Conservation (phyloP, 2,797 vertebrate species). For the Mycteria americana region DNA sequence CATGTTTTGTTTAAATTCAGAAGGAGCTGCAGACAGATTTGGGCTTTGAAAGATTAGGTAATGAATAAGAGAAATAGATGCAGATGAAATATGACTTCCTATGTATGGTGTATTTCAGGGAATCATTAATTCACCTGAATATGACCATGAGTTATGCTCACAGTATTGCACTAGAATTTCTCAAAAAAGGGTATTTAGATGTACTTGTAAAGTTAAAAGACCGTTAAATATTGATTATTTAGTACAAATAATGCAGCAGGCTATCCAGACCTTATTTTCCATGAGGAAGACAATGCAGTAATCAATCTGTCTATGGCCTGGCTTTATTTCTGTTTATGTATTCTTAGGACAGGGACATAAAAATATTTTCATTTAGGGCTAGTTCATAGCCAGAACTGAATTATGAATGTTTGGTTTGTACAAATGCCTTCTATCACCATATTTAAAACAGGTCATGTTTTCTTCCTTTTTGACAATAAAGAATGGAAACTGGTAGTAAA, state of each 20-base stretch:
- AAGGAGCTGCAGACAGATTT: slow-evolving; percentile 30
- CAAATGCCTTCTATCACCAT: slow-evolving; percentile 16
- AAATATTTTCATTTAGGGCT: slow-evolving; percentile 49
- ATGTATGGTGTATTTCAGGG: slow-evolving; percentile 52
- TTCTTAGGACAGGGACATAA: slow-evolving; percentile 10
- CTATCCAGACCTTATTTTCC: slow-evolving; percentile 67
- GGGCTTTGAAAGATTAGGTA: slow-evolving; percentile 62
- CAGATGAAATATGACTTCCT: slow-evolving; percentile 69
- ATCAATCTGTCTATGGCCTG: slow-evolving; percentile 63
- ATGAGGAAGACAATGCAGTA: slow-evolving; percentile 57
- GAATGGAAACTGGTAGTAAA: slow-evolving; percentile 34
- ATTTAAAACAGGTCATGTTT: slow-evolving; percentile 45
- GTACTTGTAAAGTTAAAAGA: slow-evolving; percentile 69
- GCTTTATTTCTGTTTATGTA: slow-evolving; percentile 54
- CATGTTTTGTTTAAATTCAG: slow-evolving; percentile 65
- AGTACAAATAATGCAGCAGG: slow-evolving; percentile 61
- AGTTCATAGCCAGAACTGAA: slow-evolving; percentile 25
- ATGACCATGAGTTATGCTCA: slow-evolving; percentile 62
- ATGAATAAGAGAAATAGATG: slow-evolving; percentile 71
- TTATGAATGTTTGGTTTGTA: slow-evolving; percentile 37
- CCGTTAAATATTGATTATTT: slow-evolving; percentile 73
- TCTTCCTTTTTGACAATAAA: slow-evolving; percentile 46
- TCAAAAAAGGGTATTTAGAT: slow-evolving; percentile 66
- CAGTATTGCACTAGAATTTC: slow-evolving; percentile 64
- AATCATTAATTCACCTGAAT: slow-evolving; percentile 73